Conservation (phyloP, 2,113 vertebrate genomes). For the Phasianus colchicus region DNA sequence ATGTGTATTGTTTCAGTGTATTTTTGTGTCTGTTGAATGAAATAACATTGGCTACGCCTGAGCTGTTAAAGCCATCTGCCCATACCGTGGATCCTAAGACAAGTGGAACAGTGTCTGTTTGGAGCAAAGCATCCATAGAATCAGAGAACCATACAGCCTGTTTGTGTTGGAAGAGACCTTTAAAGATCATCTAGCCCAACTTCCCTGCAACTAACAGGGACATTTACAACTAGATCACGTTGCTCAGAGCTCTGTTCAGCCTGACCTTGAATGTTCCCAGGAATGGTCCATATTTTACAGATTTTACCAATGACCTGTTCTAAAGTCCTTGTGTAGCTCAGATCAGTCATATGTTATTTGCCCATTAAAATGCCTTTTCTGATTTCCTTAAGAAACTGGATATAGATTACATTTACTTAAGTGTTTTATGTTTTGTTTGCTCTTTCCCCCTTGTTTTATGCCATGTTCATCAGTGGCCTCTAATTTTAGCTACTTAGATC, state of each 20-base stretch:
- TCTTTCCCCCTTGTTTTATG: background rate
- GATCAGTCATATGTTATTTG: background rate
- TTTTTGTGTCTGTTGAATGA: background rate
- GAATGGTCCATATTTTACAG: background rate
- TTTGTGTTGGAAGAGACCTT: too few relatives aligned
- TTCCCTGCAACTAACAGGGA: too few relatives aligned
- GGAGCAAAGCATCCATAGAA: background rate
- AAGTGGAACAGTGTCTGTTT: background rate
- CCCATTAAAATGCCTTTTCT: background rate
- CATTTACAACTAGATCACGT: too few relatives aligned
- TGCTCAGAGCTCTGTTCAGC: too few relatives aligned
- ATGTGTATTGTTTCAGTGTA: rapidly evolving
- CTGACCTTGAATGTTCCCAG: too few relatives aligned
- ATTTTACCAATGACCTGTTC: background rate
- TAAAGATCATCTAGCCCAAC: too few relatives aligned
- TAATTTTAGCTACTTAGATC: background rate
- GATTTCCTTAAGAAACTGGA: background rate
- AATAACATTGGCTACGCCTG: background rate
- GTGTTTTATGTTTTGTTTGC: background rate
- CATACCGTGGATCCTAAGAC: background rate
- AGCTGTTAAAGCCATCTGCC: background rate
- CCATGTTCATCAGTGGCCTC: background rate
- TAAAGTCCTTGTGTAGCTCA: background rate
- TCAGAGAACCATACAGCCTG: too few relatives aligned
- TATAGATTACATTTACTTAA: background rate